Evolutionary conservation across 2,113 vertebrate species (phyloP).

Genomic region (Oplegnathus fasciatus): DNA sequence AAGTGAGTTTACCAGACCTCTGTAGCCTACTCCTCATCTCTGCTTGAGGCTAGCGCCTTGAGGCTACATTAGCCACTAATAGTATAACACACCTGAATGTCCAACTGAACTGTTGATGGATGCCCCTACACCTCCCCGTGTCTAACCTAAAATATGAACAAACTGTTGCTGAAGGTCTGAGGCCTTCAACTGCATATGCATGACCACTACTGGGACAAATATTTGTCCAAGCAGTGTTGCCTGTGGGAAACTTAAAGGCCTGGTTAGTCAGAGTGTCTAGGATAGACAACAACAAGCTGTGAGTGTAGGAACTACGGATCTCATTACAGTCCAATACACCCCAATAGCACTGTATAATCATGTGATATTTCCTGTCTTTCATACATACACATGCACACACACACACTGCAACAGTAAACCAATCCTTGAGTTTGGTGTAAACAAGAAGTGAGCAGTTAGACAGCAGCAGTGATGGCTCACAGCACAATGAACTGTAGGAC

Average conservation of each 20-base stretch:
- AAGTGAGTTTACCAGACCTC: too few species aligned
- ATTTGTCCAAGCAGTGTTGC: background rate
- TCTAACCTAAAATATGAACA: background rate
- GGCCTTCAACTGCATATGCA: too few species aligned
- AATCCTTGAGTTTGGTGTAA: background rate
- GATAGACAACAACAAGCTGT: slow-evolving; percentile 5
- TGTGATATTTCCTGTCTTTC: background rate
- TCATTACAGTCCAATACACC: slow-evolving; percentile 11
- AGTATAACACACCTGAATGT: too few species aligned
- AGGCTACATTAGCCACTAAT: too few species aligned
- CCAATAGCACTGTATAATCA: background rate
- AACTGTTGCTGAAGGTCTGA: too few species aligned
- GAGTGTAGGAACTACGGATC: background rate
- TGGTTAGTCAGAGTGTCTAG: background rate
- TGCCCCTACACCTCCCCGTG: background rate
- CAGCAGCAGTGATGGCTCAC: background rate
- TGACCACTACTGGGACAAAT: background rate
- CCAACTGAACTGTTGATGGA: too few species aligned
- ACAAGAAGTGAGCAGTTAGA: slow-evolving; percentile 10
- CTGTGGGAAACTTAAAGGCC: background rate
- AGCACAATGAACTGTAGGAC: slow-evolving; percentile 11
- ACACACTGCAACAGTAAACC: background rate
- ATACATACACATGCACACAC: background rate
- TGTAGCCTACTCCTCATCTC: too few species aligned
- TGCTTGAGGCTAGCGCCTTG: too few species aligned